Percentiles rank a stretch among this genome's conserved stretches.
Conservation (phyloP, 2,113 vertebrate genomes). For the Falcunculus frontatus region DNA sequence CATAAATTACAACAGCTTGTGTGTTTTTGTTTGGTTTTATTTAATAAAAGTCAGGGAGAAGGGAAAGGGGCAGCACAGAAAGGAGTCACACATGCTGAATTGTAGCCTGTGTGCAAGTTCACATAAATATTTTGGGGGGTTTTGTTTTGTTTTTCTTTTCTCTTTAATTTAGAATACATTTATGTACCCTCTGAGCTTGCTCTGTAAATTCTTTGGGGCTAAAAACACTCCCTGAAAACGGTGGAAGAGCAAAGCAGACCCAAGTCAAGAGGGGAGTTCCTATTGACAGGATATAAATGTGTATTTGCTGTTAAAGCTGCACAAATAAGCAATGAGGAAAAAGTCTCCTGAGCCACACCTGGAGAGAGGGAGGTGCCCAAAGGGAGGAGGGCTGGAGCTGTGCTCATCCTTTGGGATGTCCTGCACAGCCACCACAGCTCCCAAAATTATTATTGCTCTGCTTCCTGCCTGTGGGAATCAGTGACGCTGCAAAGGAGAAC, state of each 20-base stretch:
- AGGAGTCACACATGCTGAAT: background rate
- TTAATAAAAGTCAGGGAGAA: background rate
- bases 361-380: background rate
- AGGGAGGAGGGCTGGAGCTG: background rate
- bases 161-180: background rate
- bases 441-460: background rate
- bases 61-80: background rate
- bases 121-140: accelerated
- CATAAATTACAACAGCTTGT: background rate
- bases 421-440: background rate
- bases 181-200: background rate
- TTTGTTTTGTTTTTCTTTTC: background rate
- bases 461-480: background rate
- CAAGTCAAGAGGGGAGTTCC: background rate
- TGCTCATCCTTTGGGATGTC: background rate
- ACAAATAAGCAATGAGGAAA: background rate
- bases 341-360: background rate
- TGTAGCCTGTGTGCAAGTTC: background rate
- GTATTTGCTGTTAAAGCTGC: background rate
- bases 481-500: background rate
- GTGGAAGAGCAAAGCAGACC: background rate
- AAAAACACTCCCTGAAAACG: background rate
- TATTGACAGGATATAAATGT: background rate
- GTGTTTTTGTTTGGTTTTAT: background rate
- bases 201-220: background rate